A percentile compares a stretch with the other conserved stretches of the same genome.
These are phyloP conservation scores for Caenorhabditis auriculariae DNA, from an alignment of 2,888 invertebrate species.

Conservation along the genomic window DNA sequence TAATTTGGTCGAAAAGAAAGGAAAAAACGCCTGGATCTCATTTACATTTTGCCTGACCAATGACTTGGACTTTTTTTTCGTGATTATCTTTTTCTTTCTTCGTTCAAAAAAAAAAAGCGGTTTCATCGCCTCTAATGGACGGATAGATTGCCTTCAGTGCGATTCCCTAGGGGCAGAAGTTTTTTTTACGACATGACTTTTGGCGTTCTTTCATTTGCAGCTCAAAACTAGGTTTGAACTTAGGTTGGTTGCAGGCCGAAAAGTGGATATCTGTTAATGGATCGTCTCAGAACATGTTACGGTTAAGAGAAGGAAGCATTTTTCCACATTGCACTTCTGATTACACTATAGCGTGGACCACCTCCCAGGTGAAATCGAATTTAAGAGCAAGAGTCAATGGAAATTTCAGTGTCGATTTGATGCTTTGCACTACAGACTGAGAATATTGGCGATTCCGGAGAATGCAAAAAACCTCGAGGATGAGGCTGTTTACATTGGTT, in stretches of 20 bases:
- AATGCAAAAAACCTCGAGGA: conserved; percentile 36
- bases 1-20: conserved; percentile 6
- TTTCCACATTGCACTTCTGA: conserved; percentile 52
- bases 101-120: not conserved
- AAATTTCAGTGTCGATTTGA: conserved; percentile 23
- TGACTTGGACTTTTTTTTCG: too few species aligned
- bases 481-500: conserved; percentile 37
- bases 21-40: not conserved
- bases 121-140: conserved; percentile 35
- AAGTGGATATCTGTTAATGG: conserved; percentile 31
- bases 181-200: conserved; percentile 23
- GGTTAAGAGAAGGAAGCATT: conserved; percentile 43
- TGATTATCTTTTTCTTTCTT: too few species aligned
- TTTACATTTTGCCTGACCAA: too few species aligned
- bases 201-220: too few species aligned
- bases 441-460: conserved; percentile 48
- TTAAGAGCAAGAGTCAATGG: not conserved
- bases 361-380: conserved; percentile 15
- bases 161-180: conserved; percentile 4
- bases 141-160: conserved; percentile 11
- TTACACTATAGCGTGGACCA: conserved; percentile 42
- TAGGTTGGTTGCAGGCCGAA: conserved; percentile 22
- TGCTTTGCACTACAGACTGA: conserved; percentile 42
- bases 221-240: too few species aligned
- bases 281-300: conserved; percentile 22